Percentiles rank a stretch among this genome's conserved stretches.
These are phyloP conservation scores for Propithecus deckenii DNA, from an alignment of 2,797 vertebrate species.

Conservation along the genomic window DNA sequence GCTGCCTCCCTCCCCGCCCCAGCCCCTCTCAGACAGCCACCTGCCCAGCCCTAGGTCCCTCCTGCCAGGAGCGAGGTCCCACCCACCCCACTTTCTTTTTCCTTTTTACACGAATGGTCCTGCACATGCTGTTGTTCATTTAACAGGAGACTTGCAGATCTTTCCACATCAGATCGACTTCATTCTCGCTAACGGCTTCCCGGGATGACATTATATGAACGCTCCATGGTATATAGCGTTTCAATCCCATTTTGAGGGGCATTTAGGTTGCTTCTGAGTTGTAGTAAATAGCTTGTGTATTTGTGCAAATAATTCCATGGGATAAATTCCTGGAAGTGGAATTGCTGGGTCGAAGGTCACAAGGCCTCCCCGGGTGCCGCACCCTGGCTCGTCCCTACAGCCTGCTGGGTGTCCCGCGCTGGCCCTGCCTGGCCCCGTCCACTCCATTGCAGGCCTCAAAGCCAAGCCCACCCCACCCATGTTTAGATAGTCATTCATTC, in stretches of 20 bases:
- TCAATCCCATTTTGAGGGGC: background rate
- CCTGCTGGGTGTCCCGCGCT: background rate
- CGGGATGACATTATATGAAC: background rate
- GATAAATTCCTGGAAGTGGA: background rate
- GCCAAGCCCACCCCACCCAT: background rate
- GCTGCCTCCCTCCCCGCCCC: background rate
- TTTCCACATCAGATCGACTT: background rate
- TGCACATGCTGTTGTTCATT: background rate
- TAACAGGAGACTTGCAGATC: background rate
- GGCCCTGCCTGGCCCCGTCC: background rate
- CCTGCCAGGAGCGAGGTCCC: background rate
- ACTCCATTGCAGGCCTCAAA: background rate
- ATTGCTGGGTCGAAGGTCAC: background rate
- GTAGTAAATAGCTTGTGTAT: background rate
- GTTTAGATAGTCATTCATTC: background rate
- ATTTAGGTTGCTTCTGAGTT: background rate
- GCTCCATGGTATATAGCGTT: accelerated
- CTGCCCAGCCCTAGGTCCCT: background rate
- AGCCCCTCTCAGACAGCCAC: background rate
- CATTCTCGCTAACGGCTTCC: background rate
- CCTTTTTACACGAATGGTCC: background rate
- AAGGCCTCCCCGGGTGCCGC: background rate
- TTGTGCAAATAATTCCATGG: background rate
- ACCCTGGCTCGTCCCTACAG: background rate
- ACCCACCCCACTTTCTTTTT: accelerated